These are phyloP conservation scores for Octodon degus DNA, from an alignment of 2,113 vertebrate genomes.

Conservation along the genomic window DNA sequence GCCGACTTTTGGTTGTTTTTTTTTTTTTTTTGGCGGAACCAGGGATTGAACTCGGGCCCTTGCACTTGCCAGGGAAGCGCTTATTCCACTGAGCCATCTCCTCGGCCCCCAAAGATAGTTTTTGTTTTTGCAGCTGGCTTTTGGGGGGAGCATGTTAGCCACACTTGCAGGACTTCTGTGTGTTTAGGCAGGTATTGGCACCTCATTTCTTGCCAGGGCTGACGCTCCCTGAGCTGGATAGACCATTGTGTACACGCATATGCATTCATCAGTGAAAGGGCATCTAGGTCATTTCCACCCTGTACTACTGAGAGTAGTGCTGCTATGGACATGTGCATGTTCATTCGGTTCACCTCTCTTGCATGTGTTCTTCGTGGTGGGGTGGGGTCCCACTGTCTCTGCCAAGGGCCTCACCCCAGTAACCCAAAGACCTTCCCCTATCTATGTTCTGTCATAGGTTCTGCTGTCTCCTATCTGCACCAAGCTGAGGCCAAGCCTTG, in stretches of 20 bases:
- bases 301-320: neutral
- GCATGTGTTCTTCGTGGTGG: too few relatives aligned
- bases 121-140: too few relatives aligned
- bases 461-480: neutral
- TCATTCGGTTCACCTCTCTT: neutral
- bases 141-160: neutral
- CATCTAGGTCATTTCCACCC: neutral
- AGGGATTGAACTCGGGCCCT: too few relatives aligned
- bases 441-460: neutral
- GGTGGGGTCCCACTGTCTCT: neutral
- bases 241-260: neutral
- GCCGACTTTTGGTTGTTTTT: too few relatives aligned
- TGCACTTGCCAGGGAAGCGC: too few relatives aligned
- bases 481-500: neutral
- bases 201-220: neutral
- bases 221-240: too few relatives aligned
- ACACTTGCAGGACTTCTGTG: neutral
- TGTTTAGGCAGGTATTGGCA: rapidly evolving
- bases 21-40: too few relatives aligned
- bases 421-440: neutral
- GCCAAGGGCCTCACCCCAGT: neutral
- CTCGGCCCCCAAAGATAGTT: too few relatives aligned
- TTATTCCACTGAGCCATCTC: too few relatives aligned
- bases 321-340: neutral
- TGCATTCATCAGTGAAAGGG: neutral